phyloP scores from a whole-genome alignment of 2,888 invertebrate genomes.

The Caenorhabditis panamensis region DNA sequence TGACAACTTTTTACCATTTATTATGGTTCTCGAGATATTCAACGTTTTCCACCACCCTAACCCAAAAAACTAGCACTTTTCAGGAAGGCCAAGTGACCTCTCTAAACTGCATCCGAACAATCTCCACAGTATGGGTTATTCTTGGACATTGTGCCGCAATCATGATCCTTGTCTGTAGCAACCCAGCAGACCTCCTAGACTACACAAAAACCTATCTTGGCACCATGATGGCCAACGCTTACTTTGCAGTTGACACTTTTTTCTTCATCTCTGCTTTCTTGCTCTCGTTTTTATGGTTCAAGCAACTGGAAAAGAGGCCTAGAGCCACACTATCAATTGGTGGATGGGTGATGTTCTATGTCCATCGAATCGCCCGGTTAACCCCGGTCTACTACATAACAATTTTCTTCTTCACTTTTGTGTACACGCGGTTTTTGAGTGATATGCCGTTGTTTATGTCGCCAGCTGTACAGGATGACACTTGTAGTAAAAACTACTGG shows the following conservation, averaged over 20 bases:
- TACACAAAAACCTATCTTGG: conserved; percentile 53
- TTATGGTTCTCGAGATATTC: background rate
- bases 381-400: conserved; percentile 71
- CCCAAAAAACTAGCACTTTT: conserved; percentile 4
- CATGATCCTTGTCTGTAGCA: conserved; percentile 53
- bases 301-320: conserved; percentile 46
- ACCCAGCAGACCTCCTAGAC: conserved; percentile 62
- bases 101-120: conserved; percentile 57
- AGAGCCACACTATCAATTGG: conserved; percentile 41
- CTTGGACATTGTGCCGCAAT: conserved; percentile 57
- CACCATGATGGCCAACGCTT: conserved; percentile 59
- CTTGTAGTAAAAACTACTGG: conserved; percentile 68
- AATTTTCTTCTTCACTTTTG: conserved; percentile 70
- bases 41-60: too few species aligned
- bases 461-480: conserved; percentile 54
- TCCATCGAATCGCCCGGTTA: conserved; percentile 69
- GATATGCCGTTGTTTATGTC: conserved; percentile 59
- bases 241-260: conserved; percentile 66
- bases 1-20: background rate
- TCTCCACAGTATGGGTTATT: conserved; percentile 67
- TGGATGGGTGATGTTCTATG: conserved; percentile 73
- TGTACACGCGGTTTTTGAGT: conserved; percentile 44
- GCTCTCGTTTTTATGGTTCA: conserved; percentile 63
- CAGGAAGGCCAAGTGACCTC: conserved; percentile 58
- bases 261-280: conserved; percentile 66